Percentiles rank a stretch among this genome's conserved stretches.
phyloP scores from a whole-genome alignment of 1,140 invertebrate genomes.

The Procambarus clarkii region DNA sequence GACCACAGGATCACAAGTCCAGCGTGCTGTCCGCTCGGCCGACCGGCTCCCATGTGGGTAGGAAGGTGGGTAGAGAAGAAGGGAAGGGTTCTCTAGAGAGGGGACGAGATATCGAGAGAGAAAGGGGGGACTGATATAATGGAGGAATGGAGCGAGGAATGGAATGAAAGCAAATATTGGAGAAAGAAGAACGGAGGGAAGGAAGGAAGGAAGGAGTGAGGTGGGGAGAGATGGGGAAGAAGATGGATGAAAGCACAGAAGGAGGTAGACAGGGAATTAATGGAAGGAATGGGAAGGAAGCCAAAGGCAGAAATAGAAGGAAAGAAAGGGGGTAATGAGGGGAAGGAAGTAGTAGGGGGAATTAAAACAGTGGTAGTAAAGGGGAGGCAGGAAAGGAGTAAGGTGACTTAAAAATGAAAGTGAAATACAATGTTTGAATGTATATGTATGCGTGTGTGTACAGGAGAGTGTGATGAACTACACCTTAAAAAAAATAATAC shows the following conservation, averaged over 20 bases:
- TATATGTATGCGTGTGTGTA: too few relatives aligned
- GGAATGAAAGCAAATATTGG: not conserved
- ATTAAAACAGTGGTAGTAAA: too few relatives aligned
- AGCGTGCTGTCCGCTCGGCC: too few relatives aligned
- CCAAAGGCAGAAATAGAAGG: not conserved
- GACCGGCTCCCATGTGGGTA: too few relatives aligned
- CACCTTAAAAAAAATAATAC: too few relatives aligned
- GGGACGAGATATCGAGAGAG: too few relatives aligned
- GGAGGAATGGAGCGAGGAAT: not conserved
- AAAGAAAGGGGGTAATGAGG: not conserved
- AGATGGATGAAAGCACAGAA: not conserved
- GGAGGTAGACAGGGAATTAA: not conserved
- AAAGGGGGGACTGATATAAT: not conserved
- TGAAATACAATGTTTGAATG: too few relatives aligned
- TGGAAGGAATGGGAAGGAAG: not conserved
- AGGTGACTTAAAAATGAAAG: too few relatives aligned
- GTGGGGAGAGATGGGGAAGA: not conserved
- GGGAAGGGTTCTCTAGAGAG: too few relatives aligned
- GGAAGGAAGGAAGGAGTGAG: not conserved
- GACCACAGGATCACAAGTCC: too few relatives aligned
- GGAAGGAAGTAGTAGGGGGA: not conserved
- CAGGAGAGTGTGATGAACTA: too few relatives aligned
- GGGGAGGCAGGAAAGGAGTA: not conserved
- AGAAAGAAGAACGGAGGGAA: not conserved
- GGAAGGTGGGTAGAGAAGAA: too few relatives aligned